Base-by-base conservation (phyloP, 1,140 invertebrate genomes). In the Drosophila truncata region DNA sequence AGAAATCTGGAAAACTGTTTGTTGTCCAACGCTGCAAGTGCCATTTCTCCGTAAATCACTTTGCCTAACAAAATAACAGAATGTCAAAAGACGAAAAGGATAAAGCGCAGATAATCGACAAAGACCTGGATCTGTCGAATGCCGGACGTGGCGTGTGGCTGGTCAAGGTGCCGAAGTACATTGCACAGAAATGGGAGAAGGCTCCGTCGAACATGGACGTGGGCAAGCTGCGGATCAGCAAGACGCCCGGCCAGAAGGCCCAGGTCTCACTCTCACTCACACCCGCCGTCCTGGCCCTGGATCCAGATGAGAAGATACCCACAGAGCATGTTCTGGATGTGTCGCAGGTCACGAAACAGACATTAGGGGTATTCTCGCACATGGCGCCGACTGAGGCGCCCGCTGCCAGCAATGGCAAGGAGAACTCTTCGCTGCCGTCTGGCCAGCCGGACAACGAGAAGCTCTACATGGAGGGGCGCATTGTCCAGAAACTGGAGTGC, bases 81-180 rank as follows among this genome's bases (percentile, higher is more conserved):
- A 92, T 92, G 91, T 92, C 91, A 8, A 92, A 92, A 41, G 91
- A 92, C 50, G 91, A 92, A 1, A 92, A 92, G 47, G 91, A 90
- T 1, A 90, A 86, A 35, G 72, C 73, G 9, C 85, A 87, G 69
- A 90, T 92, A 10, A 91, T 92, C 49, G 95, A 97, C 92, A 94
- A 95, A 78, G 95, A 98, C 87, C 94, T 99, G 70, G 98, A 99
- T 94, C 94, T 98, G 25, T 96, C 96, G n/a, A 97, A 98, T 92
- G 96, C 97, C 31, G 95, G 95, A 10, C 94, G 98, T 80, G 98
- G 98, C 39, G 97, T 99, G 10, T 99, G 98, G 98, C 94, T 99
- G 11, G 98, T 99, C 0, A 99, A 99, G 94, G 98, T 98, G 25
- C 98, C 98, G 4, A 99, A 99, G 94, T 99, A 99, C 94, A 96